Evolutionary conservation across 2,797 vertebrate genomes (phyloP).

Genomic region (Denticeps clupeoides): DNA sequence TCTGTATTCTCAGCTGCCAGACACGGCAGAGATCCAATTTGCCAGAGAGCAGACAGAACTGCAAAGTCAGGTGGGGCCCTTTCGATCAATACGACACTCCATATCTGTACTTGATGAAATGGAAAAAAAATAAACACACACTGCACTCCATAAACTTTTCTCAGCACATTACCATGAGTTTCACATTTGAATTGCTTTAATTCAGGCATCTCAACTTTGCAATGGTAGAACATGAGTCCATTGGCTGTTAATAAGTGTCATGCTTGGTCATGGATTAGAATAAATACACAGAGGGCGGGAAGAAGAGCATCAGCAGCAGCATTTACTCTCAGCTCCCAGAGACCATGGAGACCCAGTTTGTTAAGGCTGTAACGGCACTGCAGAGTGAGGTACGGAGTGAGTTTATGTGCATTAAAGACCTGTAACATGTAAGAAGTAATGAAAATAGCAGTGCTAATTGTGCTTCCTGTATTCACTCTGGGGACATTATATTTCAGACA

Average conservation of each 20-base stretch:
- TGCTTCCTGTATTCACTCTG: too few relatives aligned
- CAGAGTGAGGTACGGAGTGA: slow-evolving; percentile 42
- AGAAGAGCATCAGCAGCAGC: slow-evolving; percentile 48
- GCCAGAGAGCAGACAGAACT: slow-evolving; percentile 36
- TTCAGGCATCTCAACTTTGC: neutral
- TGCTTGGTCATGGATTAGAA: slow-evolving; percentile 37
- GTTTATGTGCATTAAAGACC: too few relatives aligned
- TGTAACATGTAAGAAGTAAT: too few relatives aligned
- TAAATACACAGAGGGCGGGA: slow-evolving; percentile 64
- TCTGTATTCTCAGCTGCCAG: slow-evolving; percentile 44
- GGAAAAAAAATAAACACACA: too few relatives aligned
- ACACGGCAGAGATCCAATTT: slow-evolving; percentile 40
- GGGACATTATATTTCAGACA: slow-evolving; percentile 47
- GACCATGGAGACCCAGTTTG: slow-evolving; percentile 68
- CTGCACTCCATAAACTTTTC: too few relatives aligned
- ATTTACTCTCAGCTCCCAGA: slow-evolving; percentile 62
- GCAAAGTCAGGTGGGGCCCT: slow-evolving; percentile 46
- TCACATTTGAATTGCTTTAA: too few relatives aligned
- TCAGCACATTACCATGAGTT: too few relatives aligned
- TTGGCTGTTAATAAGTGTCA: neutral
- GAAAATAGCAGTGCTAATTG: too few relatives aligned
- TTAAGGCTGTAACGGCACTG: slow-evolving; percentile 53
- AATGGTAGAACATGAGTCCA: neutral
- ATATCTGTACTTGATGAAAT: too few relatives aligned
- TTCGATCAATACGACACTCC: too few relatives aligned